These are phyloP conservation scores for Oryzias dopingdopingensis DNA, from an alignment of 2,797 vertebrate genomes.

Conservation along the genomic window DNA sequence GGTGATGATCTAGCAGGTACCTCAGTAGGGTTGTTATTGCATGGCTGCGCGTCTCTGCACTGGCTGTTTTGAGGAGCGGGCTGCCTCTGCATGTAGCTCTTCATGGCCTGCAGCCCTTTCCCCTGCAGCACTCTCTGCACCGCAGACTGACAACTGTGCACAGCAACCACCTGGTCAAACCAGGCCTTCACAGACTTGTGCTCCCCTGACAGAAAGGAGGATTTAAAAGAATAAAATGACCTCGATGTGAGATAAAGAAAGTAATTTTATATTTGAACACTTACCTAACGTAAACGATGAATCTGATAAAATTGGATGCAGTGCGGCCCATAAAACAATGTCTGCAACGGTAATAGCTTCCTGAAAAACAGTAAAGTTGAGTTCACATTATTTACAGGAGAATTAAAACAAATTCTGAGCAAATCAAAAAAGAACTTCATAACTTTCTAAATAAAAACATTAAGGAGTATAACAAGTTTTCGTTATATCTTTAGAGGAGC, in stretches of 20 bases:
- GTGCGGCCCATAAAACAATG: constrained; percentile 85
- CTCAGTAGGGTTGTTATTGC: constrained; percentile 78
- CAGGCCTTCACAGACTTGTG: constrained; percentile 73
- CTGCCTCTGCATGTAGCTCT: constrained; percentile 84
- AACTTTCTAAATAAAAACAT: not conserved
- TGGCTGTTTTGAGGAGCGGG: constrained; percentile 67
- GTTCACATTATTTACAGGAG: constrained; percentile 2
- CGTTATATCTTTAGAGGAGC: constrained; percentile 29
- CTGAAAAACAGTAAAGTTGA: constrained; percentile 64
- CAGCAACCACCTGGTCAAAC: constrained; percentile 81
- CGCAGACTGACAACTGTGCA: constrained; percentile 77
- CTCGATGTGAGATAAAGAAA: not conserved
- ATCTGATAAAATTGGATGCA: constrained; percentile 82
- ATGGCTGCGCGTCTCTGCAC: constrained; percentile 57
- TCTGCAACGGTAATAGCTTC: constrained; percentile 82
- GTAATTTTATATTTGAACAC: not conserved
- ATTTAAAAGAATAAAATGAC: not conserved
- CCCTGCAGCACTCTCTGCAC: constrained; percentile 76
- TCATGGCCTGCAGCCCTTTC: constrained; percentile 77
- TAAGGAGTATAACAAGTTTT: not conserved
- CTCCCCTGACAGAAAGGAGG: constrained; percentile 69
- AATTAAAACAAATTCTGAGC: not conserved
- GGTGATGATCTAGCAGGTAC: constrained; percentile 64
- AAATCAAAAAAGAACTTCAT: not conserved
- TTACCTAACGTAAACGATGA: constrained; percentile 66